A percentile compares a stretch with the other conserved stretches of the same genome.
Conservation (phyloP, 2,888 invertebrate species). For the Octodonta nipae region DNA sequence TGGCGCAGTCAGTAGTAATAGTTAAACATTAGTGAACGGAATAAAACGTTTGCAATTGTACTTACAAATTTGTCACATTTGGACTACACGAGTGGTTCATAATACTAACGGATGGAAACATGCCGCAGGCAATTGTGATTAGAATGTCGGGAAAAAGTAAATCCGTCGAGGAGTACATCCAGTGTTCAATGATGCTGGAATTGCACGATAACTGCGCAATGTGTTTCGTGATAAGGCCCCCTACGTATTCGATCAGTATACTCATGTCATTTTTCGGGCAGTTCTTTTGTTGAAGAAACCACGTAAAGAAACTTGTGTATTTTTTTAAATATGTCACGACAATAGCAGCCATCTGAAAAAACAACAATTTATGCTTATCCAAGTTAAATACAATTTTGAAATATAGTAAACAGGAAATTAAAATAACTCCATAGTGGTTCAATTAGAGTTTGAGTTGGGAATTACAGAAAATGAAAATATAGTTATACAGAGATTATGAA, state of each 20-base stretch:
- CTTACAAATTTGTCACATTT: conserved; percentile 59
- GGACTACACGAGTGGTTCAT: conserved; percentile 90
- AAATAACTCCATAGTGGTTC: no score
- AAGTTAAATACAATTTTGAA: no score
- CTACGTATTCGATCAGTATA: conserved; percentile 34
- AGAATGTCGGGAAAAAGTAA: conserved; percentile 24
- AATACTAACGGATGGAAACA: conserved; percentile 75
- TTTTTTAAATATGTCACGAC: conserved; percentile 50
- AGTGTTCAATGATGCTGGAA: conserved; percentile 32
- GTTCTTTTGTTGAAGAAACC: conserved; percentile 31
- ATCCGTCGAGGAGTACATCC: conserved; percentile 25
- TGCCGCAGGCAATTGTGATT: conserved; percentile 52
- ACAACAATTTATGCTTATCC: no score
- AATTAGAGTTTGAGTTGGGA: no score
- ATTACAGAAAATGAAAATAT: no score
- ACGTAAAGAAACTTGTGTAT: conserved; percentile 51
- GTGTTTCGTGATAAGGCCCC: conserved; percentile 57
- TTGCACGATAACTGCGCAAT: conserved; percentile 56
- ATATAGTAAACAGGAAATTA: no score
- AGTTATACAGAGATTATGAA: no score
- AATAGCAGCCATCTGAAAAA: conserved; percentile 51
- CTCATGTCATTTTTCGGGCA: conserved; percentile 31
- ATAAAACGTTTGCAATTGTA: conserved; percentile 10
- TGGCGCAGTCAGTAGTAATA: no score
- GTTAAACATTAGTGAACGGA: not conserved